Conservation (phyloP, 2,113 vertebrate species). For the Cyanistes caeruleus region DNA sequence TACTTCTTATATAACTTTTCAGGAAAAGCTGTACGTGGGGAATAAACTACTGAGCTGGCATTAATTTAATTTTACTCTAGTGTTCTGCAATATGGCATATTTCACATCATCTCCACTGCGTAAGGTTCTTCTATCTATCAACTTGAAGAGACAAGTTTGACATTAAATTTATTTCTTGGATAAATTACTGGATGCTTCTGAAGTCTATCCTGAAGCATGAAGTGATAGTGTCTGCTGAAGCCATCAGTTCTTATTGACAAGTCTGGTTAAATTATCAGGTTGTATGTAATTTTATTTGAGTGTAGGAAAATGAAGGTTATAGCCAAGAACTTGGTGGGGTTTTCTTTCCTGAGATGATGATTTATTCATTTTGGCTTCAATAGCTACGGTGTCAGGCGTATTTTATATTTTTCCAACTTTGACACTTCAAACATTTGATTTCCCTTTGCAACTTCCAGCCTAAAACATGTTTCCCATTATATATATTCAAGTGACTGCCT, state of each 20-base stretch:
- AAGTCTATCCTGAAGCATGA: slow-evolving; percentile 25
- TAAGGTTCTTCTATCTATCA: slow-evolving; percentile 46
- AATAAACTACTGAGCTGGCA: slow-evolving; percentile 53
- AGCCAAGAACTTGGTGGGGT: slow-evolving; percentile 76
- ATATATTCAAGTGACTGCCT: slow-evolving; percentile 71
- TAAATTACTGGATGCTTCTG: slow-evolving; percentile 57
- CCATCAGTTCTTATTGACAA: slow-evolving; percentile 76
- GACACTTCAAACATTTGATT: slow-evolving; percentile 78
- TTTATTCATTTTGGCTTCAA: slow-evolving; percentile 78
- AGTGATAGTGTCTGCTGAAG: slow-evolving; percentile 71
- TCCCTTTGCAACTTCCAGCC: slow-evolving; percentile 76
- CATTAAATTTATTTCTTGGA: slow-evolving; percentile 55
- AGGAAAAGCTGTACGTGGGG: neutral
- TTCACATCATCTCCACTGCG: neutral
- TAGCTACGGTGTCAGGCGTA: slow-evolving; percentile 71
- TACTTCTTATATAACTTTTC: slow-evolving; percentile 1
- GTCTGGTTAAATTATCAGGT: slow-evolving; percentile 80
- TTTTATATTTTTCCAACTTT: slow-evolving; percentile 75
- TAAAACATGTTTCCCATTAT: slow-evolving; percentile 78
- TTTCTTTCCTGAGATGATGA: slow-evolving; percentile 76
- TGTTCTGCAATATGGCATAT: slow-evolving; percentile 17
- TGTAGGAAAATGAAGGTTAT: slow-evolving; percentile 74
- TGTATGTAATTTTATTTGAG: slow-evolving; percentile 76
- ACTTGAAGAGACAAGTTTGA: slow-evolving; percentile 27
- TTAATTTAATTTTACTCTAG: slow-evolving; percentile 34